Base-by-base conservation (phyloP, 2,797 vertebrate species). In the Euthynnus affinis region DNA sequence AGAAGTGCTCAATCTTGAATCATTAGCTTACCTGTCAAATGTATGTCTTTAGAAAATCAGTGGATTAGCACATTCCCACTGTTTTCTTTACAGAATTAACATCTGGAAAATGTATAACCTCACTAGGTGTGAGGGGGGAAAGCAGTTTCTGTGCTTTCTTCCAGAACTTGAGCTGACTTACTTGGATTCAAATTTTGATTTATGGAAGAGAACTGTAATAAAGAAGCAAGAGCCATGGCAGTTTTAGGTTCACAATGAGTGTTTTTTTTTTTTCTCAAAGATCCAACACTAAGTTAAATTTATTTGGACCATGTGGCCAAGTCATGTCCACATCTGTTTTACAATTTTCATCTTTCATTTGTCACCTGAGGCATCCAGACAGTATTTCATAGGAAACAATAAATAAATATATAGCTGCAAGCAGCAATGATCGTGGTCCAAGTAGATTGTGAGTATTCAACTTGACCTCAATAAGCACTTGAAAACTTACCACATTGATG, bases 1-100 rank as follows among this genome's bases (percentile, higher is more conserved):
- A 74, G n/a, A 29, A 68, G 32, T 25, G 12, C 23, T 44, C 4
- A 0, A 51, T 42, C 40, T 49, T 49, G 40, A 66, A 46, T 76
- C 83, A 76, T 78, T 56, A 73, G 23, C 49, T 58, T 17, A 63
- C 55, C 64, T 71, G 56, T 52, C 23, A 18, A 63, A 55, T 44
- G 22, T 60, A 58, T 12, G 20, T 49, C n/a, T 67, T 40, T 2
- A 5, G 7, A n/a, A 53, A 80, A 55, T 57, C 12, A 57, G 37
- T 23, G 23, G 2, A 49, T n/a, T 14, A 49, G 1, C 44, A 7
- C 22, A 32, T 22, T 72, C 14, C 6, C 6, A 5, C 3, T 6
- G 3, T 48, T 34, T 52, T 69, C 3, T 32, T 55, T 14, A 14
- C 18, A 57, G 7, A 65, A 25, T 51, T 0, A 44, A 44, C 27